These are phyloP conservation scores for Drosophila sturtevanti DNA, from an alignment of 1,140 invertebrate species.

Conservation along the genomic window DNA sequence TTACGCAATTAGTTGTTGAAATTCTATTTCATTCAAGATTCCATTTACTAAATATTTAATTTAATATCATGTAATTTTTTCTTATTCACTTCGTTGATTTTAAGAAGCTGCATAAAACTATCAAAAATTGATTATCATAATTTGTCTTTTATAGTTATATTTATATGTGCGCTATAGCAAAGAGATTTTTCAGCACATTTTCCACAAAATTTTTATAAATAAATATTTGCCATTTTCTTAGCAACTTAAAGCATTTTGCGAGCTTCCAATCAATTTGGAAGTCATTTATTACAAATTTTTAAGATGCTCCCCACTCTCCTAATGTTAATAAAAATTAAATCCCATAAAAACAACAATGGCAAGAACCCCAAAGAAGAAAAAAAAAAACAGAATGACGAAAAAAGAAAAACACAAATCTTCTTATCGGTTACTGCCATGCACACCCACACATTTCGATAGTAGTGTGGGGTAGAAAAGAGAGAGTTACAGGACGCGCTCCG, in stretches of 20 bases:
- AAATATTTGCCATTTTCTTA: background rate
- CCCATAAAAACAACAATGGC: constrained; percentile 47
- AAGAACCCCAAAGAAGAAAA: constrained; percentile 11
- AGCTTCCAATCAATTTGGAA: constrained; percentile 73
- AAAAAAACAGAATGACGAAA: no score
- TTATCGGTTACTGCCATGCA: constrained; percentile 57
- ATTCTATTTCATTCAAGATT: no score
- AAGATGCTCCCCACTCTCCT: constrained; percentile 49
- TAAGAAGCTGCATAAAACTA: background rate
- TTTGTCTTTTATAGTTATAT: background rate
- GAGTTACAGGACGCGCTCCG: constrained; percentile 37
- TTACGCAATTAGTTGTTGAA: no score
- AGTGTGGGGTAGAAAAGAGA: constrained; percentile 16
- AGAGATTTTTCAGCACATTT: background rate
- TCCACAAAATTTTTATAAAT: background rate
- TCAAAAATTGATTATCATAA: background rate
- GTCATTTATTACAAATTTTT: constrained; percentile 79
- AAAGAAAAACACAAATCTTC: constrained; percentile 26
- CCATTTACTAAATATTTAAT: no score
- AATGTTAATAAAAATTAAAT: constrained; percentile 76
- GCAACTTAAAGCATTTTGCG: constrained; percentile 9
- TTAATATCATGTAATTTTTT: no score
- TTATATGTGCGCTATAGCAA: background rate
- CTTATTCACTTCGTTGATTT: background rate
- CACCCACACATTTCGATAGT: constrained; percentile 14